phyloP scores from a whole-genome alignment of 2,113 vertebrate species.

The Tetraodon nigroviridis region DNA sequence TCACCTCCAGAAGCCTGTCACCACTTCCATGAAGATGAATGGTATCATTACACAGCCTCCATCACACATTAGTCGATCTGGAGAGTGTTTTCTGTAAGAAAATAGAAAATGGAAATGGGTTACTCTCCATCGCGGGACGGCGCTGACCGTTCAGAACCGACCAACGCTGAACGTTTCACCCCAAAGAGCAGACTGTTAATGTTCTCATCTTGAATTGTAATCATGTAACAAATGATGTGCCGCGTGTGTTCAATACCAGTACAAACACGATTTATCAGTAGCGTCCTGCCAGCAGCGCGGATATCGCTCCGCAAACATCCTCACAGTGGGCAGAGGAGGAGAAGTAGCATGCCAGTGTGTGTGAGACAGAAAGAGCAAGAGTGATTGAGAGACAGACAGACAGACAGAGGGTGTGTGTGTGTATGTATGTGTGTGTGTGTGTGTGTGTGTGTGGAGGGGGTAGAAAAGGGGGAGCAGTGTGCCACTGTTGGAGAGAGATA shows the following conservation, averaged over 20 bases:
- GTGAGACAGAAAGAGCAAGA: constrained; percentile 33
- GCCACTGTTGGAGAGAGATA: constrained; percentile 64
- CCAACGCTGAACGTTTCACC: constrained; percentile 4
- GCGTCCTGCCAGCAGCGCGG: constrained; percentile 56
- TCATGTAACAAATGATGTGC: constrained; percentile 16
- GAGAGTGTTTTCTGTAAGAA: constrained; percentile 44
- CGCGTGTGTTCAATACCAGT: constrained; percentile 43
- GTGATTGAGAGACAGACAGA: constrained; percentile 51
- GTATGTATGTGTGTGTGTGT: constrained; percentile 23
- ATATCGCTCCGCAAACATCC: constrained; percentile 59
- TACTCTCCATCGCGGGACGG: constrained; percentile 22
- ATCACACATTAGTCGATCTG: constrained; percentile 62
- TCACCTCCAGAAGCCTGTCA: constrained; percentile 72
- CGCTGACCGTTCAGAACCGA: neutral
- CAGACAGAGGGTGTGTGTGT: constrained; percentile 8
- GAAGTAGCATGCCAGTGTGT: constrained; percentile 50
- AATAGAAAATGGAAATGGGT: constrained; percentile 30
- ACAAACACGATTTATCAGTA: constrained; percentile 32
- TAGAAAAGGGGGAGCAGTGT: constrained; percentile 21
- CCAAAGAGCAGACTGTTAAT: constrained; percentile 28
- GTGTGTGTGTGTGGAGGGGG: constrained; percentile 1
- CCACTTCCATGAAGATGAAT: constrained; percentile 71
- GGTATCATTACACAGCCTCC: constrained; percentile 63
- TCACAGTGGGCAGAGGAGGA: constrained; percentile 49
- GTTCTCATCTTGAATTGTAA: constrained; percentile 35